A percentile compares a stretch with the other conserved stretches of the same genome.
phyloP scores from a whole-genome alignment of 2,113 vertebrate genomes.

The Rhinolophus sinicus region DNA sequence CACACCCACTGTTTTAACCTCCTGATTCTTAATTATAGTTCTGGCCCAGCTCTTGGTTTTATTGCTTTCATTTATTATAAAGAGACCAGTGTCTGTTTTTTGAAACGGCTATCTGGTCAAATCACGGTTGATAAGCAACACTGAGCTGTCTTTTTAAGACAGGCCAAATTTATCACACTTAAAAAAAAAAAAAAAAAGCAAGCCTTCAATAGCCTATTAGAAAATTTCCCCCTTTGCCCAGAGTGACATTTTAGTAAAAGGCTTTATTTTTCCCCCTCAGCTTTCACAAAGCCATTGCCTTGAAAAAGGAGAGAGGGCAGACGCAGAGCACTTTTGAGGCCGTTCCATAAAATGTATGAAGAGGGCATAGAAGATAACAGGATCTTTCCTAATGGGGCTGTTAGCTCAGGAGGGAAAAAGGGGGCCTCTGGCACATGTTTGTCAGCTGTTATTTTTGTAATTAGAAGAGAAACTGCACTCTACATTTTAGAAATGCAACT shows the following conservation, averaged over 20 bases:
- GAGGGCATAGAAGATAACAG: constrained; percentile 51
- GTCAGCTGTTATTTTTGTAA: constrained; percentile 11
- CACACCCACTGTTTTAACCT: constrained; percentile 17
- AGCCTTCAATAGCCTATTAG: constrained; percentile 79
- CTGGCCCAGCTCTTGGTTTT: constrained; percentile 84
- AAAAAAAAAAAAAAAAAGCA: constrained; percentile 74
- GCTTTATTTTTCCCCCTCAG: constrained; percentile 74
- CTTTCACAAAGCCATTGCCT: constrained; percentile 57
- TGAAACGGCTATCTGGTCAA: constrained; percentile 86
- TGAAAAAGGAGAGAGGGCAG: background rate
- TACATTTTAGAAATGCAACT: background rate
- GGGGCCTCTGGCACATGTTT: background rate
- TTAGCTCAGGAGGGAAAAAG: background rate
- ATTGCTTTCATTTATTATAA: constrained; percentile 88
- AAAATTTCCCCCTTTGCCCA: constrained; percentile 58
- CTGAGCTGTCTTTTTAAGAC: constrained; percentile 86
- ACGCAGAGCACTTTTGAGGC: background rate
- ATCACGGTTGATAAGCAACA: constrained; percentile 87
- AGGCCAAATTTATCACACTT: constrained; percentile 87
- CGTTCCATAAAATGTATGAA: background rate
- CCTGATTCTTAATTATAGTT: constrained; percentile 83
- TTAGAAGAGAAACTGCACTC: background rate
- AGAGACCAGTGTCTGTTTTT: constrained; percentile 84
- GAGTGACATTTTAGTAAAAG: constrained; percentile 83
- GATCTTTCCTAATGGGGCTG: background rate